Percentiles rank a stretch among this genome's conserved stretches.
phyloP scores from a whole-genome alignment of 2,888 invertebrate species.

The Exephanes ischioxanthus region DNA sequence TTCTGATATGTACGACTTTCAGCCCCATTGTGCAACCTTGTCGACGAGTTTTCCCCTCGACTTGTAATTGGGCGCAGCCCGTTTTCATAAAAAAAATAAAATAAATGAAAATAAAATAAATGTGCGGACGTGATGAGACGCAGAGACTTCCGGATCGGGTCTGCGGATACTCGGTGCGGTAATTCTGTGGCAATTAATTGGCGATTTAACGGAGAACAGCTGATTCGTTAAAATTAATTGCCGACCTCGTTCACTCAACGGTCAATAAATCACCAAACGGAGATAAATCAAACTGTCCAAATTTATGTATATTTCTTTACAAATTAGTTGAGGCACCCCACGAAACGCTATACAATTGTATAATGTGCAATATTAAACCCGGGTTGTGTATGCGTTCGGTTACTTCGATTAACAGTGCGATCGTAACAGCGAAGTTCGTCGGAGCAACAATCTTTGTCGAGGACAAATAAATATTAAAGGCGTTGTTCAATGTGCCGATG shows the following conservation, averaged over 20 bases:
- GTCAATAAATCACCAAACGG: neutral
- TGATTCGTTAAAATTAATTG: neutral
- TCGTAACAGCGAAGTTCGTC: neutral
- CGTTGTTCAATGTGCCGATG: too few species aligned
- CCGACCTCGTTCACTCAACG: neutral
- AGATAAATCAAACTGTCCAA: constrained; percentile 44
- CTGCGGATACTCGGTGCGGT: too few species aligned
- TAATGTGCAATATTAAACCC: constrained; percentile 5
- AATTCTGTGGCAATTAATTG: too few species aligned
- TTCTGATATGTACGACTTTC: too few species aligned
- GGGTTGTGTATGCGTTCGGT: constrained; percentile 7
- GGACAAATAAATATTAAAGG: too few species aligned
- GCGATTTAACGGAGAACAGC: neutral
- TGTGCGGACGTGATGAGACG: too few species aligned
- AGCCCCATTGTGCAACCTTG: too few species aligned
- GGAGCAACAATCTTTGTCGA: constrained; percentile 14
- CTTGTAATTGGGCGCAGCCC: too few species aligned
- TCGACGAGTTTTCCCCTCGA: too few species aligned
- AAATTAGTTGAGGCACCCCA: constrained; percentile 27
- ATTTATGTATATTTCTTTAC: constrained; percentile 49
- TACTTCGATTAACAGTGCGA: neutral
- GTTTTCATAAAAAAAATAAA: too few species aligned
- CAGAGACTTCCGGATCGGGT: too few species aligned
- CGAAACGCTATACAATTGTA: constrained; percentile 24
- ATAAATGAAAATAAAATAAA: too few species aligned